phyloP scores from a whole-genome alignment of 1,140 invertebrate genomes.

The Agraylea sexmaculata region DNA sequence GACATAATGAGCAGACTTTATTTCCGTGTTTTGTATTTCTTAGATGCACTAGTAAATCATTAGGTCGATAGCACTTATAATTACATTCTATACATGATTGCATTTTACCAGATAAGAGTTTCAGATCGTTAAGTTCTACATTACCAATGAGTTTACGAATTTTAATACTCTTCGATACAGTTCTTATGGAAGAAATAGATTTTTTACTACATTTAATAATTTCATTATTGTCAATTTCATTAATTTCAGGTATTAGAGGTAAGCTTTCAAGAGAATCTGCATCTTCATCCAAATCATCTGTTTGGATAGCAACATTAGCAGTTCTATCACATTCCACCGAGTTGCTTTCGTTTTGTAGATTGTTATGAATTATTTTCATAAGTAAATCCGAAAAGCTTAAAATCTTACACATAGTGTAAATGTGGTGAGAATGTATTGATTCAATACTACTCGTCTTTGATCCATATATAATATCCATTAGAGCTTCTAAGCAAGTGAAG shows the following conservation, averaged over 20 bases:
- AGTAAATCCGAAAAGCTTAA: constrained; percentile 14
- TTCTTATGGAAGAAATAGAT: background rate
- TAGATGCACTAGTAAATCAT: constrained; percentile 32
- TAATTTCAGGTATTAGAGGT: background rate
- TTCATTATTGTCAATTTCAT: background rate
- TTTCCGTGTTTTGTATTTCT: constrained; percentile 35
- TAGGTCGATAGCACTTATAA: constrained; percentile 31
- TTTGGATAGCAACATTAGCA: background rate
- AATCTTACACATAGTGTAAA: constrained; percentile 14
- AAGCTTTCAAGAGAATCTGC: background rate
- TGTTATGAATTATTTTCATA: constrained; percentile 13
- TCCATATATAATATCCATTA: constrained; percentile 19
- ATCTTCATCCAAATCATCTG: constrained; percentile 2
- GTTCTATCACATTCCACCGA: background rate
- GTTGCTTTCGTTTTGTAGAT: constrained; percentile 4
- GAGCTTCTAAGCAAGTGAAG: constrained; percentile 15
- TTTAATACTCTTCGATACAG: constrained; percentile 5
- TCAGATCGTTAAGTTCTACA: constrained; percentile 4
- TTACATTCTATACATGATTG: constrained; percentile 32
- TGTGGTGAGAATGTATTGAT: constrained; percentile 7
- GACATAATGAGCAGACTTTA: constrained; percentile 39
- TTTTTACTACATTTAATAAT: no score
- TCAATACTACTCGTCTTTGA: constrained; percentile 13
- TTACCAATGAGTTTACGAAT: background rate
- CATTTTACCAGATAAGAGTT: constrained; percentile 24